phyloP scores from a whole-genome alignment of 1,140 invertebrate genomes.

The Monochamus saltuarius region DNA sequence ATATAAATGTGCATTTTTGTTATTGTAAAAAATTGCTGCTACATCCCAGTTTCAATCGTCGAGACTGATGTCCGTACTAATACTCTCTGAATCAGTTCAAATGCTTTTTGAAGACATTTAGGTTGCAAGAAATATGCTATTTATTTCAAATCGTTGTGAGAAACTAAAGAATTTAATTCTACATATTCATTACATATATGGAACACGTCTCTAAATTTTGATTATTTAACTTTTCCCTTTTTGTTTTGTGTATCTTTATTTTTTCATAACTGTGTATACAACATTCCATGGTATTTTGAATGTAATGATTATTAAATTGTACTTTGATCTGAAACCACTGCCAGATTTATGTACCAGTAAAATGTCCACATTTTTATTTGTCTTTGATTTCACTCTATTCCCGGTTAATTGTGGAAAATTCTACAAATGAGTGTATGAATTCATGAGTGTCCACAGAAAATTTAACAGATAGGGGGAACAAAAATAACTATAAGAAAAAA shows the following conservation, averaged over 20 bases:
- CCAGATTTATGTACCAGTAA: conserved; percentile 44
- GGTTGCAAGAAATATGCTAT: not conserved
- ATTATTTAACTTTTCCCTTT: conserved; percentile 17
- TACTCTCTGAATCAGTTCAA: not conserved
- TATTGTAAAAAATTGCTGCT: conserved; percentile 9
- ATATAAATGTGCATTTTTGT: conserved; percentile 14
- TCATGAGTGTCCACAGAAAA: too few relatives aligned
- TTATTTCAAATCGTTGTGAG: not conserved
- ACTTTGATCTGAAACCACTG: conserved; percentile 46
- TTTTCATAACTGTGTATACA: conserved; percentile 14
- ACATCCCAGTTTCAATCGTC: not conserved
- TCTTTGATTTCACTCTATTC: conserved; percentile 14
- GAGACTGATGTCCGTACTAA: not conserved
- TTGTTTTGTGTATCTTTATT: conserved; percentile 26
- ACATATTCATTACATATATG: not conserved
- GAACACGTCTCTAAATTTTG: not conserved
- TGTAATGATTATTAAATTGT: conserved; percentile 43
- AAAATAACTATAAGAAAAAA: too few relatives aligned
- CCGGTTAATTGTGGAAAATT: not conserved
- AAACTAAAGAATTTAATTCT: conserved; percentile 5
- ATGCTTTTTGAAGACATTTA: not conserved
- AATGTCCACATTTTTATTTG: conserved; percentile 33
- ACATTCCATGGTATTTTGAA: conserved; percentile 42
- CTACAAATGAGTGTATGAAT: too few relatives aligned
- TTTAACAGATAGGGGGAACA: too few relatives aligned